phyloP scores from a whole-genome alignment of 2,113 vertebrate genomes.

The Setophaga kirtlandii region DNA sequence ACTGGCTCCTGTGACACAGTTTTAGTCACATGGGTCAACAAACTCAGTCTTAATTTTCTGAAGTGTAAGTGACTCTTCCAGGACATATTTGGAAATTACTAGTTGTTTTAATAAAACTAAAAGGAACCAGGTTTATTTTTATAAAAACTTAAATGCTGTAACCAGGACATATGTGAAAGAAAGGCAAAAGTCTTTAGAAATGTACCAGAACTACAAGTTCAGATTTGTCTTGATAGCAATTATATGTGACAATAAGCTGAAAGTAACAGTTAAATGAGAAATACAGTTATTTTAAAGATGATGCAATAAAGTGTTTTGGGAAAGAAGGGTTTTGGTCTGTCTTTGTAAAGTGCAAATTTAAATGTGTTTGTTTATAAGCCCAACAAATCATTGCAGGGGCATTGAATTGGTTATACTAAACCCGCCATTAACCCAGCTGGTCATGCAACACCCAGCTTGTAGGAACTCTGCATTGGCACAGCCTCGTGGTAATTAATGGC shows the following conservation, averaged over 20 bases:
- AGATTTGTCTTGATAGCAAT: background rate
- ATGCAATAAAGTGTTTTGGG: background rate
- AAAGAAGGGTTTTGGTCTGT: background rate
- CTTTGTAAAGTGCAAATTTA: background rate
- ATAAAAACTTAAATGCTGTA: background rate
- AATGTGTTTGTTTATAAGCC: background rate
- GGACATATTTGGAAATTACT: background rate
- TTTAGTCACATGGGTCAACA: background rate
- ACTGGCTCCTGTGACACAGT: background rate
- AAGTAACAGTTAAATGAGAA: background rate
- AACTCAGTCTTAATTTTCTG: background rate
- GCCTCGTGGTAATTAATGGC: background rate
- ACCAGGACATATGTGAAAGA: background rate
- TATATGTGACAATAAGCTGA: background rate
- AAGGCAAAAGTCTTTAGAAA: background rate
- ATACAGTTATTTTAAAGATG: background rate
- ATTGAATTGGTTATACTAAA: background rate
- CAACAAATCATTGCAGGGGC: background rate
- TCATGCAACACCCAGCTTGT: background rate
- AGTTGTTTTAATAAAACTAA: background rate
- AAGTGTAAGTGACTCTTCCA: background rate
- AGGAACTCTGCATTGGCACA: background rate
- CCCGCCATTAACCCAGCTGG: background rate
- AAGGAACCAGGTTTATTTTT: background rate
- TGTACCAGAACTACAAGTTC: background rate